Conservation (phyloP, 2,113 vertebrate genomes). For the Myotis davidii region DNA sequence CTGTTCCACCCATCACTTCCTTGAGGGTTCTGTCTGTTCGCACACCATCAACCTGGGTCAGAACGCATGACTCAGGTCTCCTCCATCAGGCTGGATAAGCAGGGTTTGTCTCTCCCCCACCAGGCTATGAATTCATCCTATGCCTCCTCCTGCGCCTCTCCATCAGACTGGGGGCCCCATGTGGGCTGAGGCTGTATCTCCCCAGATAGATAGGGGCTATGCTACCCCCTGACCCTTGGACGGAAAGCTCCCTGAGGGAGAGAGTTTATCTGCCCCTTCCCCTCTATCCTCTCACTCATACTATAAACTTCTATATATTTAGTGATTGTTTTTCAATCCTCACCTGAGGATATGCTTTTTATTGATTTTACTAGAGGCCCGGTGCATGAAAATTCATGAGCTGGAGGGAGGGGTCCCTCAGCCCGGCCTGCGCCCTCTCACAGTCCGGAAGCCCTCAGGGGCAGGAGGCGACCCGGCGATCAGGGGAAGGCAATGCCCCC, state of each 20-base stretch:
- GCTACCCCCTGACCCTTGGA: accelerated
- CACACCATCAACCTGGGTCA: background rate
- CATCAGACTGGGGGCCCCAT: background rate
- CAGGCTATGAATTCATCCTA: background rate
- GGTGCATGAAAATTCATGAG: too few relatives aligned
- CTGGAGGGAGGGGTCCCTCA: too few relatives aligned
- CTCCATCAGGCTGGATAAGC: background rate
- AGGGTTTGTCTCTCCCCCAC: background rate
- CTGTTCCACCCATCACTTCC: background rate
- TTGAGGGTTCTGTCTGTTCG: background rate
- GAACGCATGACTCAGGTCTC: background rate
- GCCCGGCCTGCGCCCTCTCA: too few relatives aligned
- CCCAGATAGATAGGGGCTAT: background rate
- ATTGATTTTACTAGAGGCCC: background rate
- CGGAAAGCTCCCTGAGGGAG: background rate
- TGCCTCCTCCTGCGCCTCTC: background rate
- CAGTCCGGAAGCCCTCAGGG: too few relatives aligned
- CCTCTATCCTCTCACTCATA: background rate
- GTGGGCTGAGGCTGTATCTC: background rate
- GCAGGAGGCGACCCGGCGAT: too few relatives aligned
- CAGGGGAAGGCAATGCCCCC: too few relatives aligned
- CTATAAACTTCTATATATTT: background rate
- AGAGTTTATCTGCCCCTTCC: background rate
- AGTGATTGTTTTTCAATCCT: background rate
- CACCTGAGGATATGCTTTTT: background rate